Percentiles rank a stretch among this genome's conserved stretches.
These are phyloP conservation scores for Colletes latitarsis DNA, from an alignment of 1,140 invertebrate genomes.

Conservation along the genomic window DNA sequence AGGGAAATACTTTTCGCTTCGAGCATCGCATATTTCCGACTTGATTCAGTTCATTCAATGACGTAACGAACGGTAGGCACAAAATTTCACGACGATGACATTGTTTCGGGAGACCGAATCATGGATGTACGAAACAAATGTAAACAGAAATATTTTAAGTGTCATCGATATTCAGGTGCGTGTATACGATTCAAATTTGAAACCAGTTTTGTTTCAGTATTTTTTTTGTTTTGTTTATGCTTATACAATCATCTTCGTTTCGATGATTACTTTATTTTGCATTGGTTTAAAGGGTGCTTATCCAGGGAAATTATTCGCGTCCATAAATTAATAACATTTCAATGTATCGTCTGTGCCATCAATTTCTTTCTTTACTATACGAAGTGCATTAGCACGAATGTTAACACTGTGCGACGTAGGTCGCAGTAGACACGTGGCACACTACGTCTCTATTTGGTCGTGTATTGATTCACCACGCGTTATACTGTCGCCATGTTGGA, in stretches of 20 bases:
- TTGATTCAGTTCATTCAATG: not conserved
- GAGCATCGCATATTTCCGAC: not conserved
- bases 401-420: slow-evolving; percentile 43
- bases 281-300: not conserved
- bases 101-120: not conserved
- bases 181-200: not conserved
- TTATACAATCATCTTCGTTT: slow-evolving; percentile 5
- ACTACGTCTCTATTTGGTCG: slow-evolving; percentile 59
- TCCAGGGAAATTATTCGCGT: not conserved
- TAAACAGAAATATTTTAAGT: slow-evolving; percentile 26
- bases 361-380: not conserved
- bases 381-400: slow-evolving; percentile 10
- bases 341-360: not conserved
- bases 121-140: not conserved
- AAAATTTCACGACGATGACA: not conserved
- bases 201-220: not conserved
- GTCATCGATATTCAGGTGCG: not conserved
- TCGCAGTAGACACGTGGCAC: slow-evolving; percentile 67
- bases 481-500: slow-evolving; percentile 64
- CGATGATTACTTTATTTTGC: not conserved
- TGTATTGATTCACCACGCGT: slow-evolving; percentile 68
- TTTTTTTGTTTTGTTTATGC: not conserved
- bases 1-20: slow-evolving; percentile 20
- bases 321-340: too few species aligned
- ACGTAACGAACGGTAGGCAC: not conserved